Base-by-base conservation (phyloP, 2,113 vertebrate genomes). In the Hypomesus transpacificus region DNA sequence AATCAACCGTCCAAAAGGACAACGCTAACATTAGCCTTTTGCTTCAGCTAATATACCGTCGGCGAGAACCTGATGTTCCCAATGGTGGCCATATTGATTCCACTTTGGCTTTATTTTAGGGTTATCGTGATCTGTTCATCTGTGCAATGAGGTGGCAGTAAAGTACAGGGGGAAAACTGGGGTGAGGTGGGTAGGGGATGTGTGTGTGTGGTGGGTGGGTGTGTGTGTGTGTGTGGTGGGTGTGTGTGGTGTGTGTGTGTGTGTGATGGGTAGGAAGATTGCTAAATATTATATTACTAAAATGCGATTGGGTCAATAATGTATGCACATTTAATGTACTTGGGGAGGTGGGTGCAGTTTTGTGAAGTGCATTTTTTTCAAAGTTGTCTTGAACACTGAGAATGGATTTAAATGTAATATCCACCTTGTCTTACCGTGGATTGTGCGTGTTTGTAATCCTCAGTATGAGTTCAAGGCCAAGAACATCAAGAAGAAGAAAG, bases 401-500 rank as follows among this genome's bases (percentile, higher is more conserved):
- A 8, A 1, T 34, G 1, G 31, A 34, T n/a, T n/a, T n/a, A 26
- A 26, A 26, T 26, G 24, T 26, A 26, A 26, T 26, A 26, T 26
- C 24, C 39, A 9, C 39, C 39, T 9, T 46, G 34, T 63, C 5
- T 24, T 1, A 58, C 17, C 61, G 0, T 75, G 16, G 60, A 7
- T 20, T 68, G 16, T 21, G 17, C 58, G 0, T 61, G 26, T 62
- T 75, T 76, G 57, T 66, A 6, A 76, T 69, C 84, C 71, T 24
- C 73, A 97, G 95, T 97, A 94, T 2, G 95, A 96, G 85, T 97
- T 97, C 89, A 97, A 97, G 86, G 93, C 93, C 56, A 95, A 95
- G 86, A 95, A 92, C 76, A 92, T 95, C 75, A 95, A 95, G 85
- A 97, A 95, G 92, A 96, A 94, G 88, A 94, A 95, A 79, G 94